Percentiles rank a stretch among this genome's conserved stretches.
phyloP scores from a whole-genome alignment of 2,797 vertebrate species.

The Kryptopterus vitreolus region DNA sequence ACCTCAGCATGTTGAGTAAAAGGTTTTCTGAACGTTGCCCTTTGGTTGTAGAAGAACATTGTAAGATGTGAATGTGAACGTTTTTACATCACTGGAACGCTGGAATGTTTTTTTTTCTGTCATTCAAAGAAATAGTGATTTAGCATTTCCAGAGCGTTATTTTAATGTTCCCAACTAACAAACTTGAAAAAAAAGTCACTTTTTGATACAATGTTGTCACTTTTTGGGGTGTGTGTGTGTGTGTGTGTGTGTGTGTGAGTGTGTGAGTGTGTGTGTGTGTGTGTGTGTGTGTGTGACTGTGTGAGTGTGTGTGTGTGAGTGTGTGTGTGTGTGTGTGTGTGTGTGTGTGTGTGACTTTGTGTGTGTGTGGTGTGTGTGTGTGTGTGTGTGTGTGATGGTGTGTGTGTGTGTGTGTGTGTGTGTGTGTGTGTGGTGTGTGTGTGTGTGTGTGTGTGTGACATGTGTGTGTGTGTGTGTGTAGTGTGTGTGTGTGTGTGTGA shows the following conservation, averaged over 20 bases:
- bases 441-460: constrained; percentile 39
- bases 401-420: constrained; percentile 27
- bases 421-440: constrained; percentile 35
- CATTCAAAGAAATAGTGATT: neutral
- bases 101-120: neutral
- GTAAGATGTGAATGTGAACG: neutral
- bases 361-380: constrained; percentile 41
- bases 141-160: neutral
- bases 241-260: no score
- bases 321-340: constrained; percentile 40
- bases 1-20: neutral
- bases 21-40: neutral
- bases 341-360: constrained; percentile 8
- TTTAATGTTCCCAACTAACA: neutral
- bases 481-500: constrained; percentile 8
- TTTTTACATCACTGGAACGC: neutral
- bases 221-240: constrained; percentile 14
- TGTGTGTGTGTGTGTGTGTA: no score
- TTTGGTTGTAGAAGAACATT: neutral
- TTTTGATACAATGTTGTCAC: no score
- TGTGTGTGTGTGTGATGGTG: no score
- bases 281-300: constrained; percentile 32
- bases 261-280: constrained; percentile 35
- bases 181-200: neutral
- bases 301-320: constrained; percentile 67